Evolutionary conservation across 2,888 invertebrate genomes (phyloP).

Genomic region (Chloromyia formosa): DNA sequence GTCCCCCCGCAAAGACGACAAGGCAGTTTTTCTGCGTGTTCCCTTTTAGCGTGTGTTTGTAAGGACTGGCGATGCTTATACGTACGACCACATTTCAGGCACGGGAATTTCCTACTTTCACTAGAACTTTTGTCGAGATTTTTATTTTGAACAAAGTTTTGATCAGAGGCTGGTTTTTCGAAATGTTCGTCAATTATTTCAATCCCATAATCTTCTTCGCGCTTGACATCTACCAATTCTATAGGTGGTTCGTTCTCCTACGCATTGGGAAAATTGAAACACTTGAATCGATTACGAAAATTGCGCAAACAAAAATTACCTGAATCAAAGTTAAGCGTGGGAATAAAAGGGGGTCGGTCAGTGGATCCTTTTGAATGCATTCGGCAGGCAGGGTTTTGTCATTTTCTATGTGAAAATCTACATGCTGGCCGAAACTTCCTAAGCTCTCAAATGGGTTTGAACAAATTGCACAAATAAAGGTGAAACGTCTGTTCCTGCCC

Average conservation of each 20-base stretch:
- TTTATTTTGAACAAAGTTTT: not conserved
- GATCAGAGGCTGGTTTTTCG: not conserved
- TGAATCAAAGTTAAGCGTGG: too few relatives aligned
- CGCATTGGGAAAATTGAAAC: too few relatives aligned
- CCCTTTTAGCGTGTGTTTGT: not conserved
- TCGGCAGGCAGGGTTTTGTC: not conserved
- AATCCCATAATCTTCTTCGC: too few relatives aligned
- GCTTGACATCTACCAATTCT: too few relatives aligned
- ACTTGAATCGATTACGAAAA: too few relatives aligned
- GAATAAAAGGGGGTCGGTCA: not conserved
- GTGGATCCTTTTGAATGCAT: not conserved
- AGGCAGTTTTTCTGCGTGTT: not conserved
- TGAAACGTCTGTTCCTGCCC: not conserved
- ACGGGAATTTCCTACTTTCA: not conserved
- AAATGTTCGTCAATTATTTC: too few relatives aligned
- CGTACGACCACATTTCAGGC: not conserved
- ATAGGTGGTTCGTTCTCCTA: too few relatives aligned
- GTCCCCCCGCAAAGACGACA: not conserved
- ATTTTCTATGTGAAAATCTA: not conserved
- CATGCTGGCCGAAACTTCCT: not conserved
- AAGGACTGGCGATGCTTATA: not conserved
- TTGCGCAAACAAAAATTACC: too few relatives aligned
- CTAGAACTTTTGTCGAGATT: not conserved
- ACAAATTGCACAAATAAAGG: constrained; percentile 17
- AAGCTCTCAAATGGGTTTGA: not conserved